Conservation (phyloP, 2,113 vertebrate genomes). For the Tylochromis polylepis region DNA sequence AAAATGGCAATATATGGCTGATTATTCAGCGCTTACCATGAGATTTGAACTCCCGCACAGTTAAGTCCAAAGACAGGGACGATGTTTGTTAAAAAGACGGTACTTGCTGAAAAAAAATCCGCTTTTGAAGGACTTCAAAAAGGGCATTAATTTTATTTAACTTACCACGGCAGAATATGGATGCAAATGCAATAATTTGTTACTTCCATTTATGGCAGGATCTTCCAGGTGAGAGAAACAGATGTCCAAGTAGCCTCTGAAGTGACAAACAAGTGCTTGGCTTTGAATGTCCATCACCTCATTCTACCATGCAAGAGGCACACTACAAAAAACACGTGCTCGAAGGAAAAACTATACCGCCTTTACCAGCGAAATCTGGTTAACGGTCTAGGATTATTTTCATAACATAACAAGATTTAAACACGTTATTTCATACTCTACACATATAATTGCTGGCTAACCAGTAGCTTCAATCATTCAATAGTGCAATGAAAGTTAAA, state of each 20-base stretch:
- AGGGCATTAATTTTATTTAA: background rate
- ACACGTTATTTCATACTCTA: background rate
- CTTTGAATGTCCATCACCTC: background rate
- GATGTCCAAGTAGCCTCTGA: background rate
- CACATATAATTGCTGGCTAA: background rate
- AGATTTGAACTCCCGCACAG: background rate
- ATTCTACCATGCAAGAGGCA: background rate
- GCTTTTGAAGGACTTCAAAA: background rate
- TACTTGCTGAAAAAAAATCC: background rate
- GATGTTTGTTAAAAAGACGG: background rate
- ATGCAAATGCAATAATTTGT: background rate
- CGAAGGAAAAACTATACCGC: background rate
- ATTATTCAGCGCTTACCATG: slow-evolving; percentile 8
- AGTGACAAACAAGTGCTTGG: background rate
- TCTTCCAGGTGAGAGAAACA: background rate
- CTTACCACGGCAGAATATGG: background rate
- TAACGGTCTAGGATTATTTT: background rate
- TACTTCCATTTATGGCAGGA: background rate
- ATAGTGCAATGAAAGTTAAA: background rate
- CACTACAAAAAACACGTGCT: background rate
- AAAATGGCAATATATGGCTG: slow-evolving; percentile 29
- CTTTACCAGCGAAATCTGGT: background rate
- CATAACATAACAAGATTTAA: background rate
- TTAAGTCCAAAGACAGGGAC: background rate
- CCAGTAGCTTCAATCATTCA: background rate